phyloP scores from a whole-genome alignment of 2,113 vertebrate species.

The Grantiella picta region DNA sequence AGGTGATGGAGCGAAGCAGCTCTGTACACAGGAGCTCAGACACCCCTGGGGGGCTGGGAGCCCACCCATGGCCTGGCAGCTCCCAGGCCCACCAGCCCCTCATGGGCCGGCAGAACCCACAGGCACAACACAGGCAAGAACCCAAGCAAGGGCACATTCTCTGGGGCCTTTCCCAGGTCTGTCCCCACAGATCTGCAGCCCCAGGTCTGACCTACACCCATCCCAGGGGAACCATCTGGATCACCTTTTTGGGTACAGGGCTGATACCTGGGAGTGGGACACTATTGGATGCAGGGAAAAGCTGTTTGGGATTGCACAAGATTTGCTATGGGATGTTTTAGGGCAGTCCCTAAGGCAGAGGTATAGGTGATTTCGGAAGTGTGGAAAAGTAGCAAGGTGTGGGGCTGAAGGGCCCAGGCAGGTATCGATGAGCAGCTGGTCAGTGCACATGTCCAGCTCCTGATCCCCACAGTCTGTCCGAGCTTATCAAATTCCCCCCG shows the following conservation, averaged over 20 bases:
- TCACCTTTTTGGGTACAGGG: accelerated
- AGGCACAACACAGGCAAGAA: not conserved
- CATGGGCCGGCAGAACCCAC: accelerated
- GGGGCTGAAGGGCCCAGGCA: not conserved
- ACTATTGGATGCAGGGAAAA: not conserved
- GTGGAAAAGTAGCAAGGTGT: not conserved
- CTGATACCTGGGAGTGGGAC: not conserved
- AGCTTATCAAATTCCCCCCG: not conserved
- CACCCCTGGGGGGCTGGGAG: too few species aligned
- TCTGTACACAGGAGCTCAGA: not conserved
- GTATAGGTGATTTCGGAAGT: not conserved
- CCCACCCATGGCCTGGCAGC: accelerated
- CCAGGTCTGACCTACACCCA: not conserved
- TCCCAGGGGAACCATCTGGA: not conserved
- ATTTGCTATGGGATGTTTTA: not conserved
- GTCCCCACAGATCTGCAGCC: not conserved
- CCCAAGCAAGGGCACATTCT: not conserved
- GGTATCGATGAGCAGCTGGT: too few species aligned
- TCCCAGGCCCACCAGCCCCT: not conserved
- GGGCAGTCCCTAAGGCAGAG: not conserved
- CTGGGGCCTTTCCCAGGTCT: not conserved
- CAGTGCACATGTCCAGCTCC: accelerated
- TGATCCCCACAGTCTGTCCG: accelerated
- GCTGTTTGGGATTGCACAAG: too few species aligned
- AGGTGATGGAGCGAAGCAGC: not conserved